Evolutionary conservation across 2,888 invertebrate genomes (phyloP).

Genomic region (Automeris io): DNA sequence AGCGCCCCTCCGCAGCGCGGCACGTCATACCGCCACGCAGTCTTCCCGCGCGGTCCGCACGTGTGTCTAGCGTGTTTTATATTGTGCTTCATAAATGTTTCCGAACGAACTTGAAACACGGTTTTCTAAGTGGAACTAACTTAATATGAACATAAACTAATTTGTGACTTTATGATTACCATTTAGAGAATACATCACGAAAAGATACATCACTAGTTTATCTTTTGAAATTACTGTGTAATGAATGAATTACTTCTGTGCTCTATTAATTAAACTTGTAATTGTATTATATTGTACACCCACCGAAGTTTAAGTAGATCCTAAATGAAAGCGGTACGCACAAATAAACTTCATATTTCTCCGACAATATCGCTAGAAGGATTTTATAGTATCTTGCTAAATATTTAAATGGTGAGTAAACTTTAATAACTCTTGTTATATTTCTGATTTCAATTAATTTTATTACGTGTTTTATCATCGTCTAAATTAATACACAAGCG

Average conservation of each 20-base stretch:
- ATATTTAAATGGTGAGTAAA: slow-evolving; percentile 64
- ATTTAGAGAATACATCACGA: slow-evolving; percentile 34
- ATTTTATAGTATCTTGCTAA: slow-evolving; percentile 47
- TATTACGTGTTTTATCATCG: no score
- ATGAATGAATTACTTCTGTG: slow-evolving; percentile 50
- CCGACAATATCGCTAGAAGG: slow-evolving; percentile 38
- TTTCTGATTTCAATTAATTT: no score
- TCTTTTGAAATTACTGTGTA: slow-evolving; percentile 30
- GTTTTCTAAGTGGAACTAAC: slow-evolving; percentile 42
- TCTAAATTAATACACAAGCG: no score
- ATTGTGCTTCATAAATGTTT: slow-evolving; percentile 44
- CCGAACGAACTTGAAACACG: slow-evolving; percentile 45
- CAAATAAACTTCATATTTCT: slow-evolving; percentile 57
- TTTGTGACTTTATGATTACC: slow-evolving; percentile 36
- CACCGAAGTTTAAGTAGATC: slow-evolving; percentile 62
- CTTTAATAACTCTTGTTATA: no score
- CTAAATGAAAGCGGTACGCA: slow-evolving; percentile 63
- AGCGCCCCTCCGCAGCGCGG: slow-evolving; percentile 51
- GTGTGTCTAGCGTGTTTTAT: slow-evolving; percentile 64
- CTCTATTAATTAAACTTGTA: slow-evolving; percentile 56
- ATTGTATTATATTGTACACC: slow-evolving; percentile 65
- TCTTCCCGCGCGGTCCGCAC: slow-evolving; percentile 75
- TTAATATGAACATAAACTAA: slow-evolving; percentile 30
- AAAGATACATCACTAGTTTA: slow-evolving; percentile 24
- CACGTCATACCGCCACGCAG: slow-evolving; percentile 65